Base-by-base conservation (phyloP, 2,888 invertebrate genomes). In the Parascotia fuliginaria region DNA sequence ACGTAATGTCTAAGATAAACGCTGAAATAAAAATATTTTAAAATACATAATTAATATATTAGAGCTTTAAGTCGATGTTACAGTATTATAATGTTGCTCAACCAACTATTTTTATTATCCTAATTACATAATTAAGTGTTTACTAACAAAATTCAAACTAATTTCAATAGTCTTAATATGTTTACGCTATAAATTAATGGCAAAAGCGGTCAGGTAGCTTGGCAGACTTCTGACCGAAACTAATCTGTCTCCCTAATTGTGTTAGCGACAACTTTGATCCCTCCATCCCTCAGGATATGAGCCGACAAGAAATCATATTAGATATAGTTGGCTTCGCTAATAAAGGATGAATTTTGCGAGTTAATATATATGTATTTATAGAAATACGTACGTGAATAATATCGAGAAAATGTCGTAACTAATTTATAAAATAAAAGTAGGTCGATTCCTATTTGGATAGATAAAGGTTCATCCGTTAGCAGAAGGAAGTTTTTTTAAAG, bases 201-300 rank as follows among this genome's bases (percentile, higher is more conserved):
- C 77, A 84, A 81, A 61, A 76, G 75, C 73, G 83, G 83, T 77
- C 87, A 88, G 88, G 88, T 87, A 77, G 73, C 29, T 37, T 47
- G 48, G 60, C 44, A 71, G 77, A 72, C 75, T 83, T 70, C 82
- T 87, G 87, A 75, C 84, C 85, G 80, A 88, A 91, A 89, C 90
- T 91, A 92, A 92, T 91, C 88, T 82, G 77, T 85, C 83, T 82
- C 81, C 75, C 79, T 89, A 90, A 92, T 87, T 88, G 85, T 81
- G 89, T 92, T 92, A 91, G 82, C 73, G 87, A 89, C 89, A 91
- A 92, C 87, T 92, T 91, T 89, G 89, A 90, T 89, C 89, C 88
- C 80, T 74, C 72, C 73, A 66, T 85, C 90, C 89, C 89, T 58
- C 74, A 79, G 90, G 90, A 86, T 89, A 89, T 89, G 85, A 89